Evolutionary conservation across 2,113 vertebrate genomes (phyloP).

Genomic region (Quiscalus mexicanus): DNA sequence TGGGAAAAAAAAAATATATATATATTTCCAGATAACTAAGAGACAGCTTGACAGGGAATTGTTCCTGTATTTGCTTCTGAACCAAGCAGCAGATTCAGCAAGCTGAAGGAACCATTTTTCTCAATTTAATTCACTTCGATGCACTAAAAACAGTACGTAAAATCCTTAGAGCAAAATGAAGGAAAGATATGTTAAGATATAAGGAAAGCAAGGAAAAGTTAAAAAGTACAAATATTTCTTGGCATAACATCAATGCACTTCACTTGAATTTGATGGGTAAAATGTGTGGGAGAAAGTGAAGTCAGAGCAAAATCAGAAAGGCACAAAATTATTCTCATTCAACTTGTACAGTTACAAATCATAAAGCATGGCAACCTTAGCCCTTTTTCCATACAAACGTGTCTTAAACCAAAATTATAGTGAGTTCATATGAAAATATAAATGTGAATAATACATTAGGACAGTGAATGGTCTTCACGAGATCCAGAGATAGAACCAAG

Average conservation of each 20-base stretch:
- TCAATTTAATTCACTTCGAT: background rate
- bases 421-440: background rate
- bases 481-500: background rate
- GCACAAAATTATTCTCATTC: slow-evolving; percentile 8
- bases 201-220: slow-evolving; percentile 36
- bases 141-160: background rate
- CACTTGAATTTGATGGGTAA: slow-evolving; percentile 26
- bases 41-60: slow-evolving; percentile 35
- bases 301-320: background rate
- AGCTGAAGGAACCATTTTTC: background rate
- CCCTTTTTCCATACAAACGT: background rate
- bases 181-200: background rate
- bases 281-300: slow-evolving; percentile 44
- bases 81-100: background rate
- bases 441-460: background rate
- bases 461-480: background rate
- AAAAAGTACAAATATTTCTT: slow-evolving; percentile 44
- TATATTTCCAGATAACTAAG: background rate
- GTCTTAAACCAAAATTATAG: background rate
- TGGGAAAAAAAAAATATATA: background rate
- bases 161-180: slow-evolving; percentile 6
- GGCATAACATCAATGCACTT: slow-evolving; percentile 21
- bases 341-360: background rate
- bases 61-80: background rate
- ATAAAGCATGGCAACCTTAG: background rate